Conservation (phyloP, 2,888 invertebrate species). For the Eupithecia exiguata region DNA sequence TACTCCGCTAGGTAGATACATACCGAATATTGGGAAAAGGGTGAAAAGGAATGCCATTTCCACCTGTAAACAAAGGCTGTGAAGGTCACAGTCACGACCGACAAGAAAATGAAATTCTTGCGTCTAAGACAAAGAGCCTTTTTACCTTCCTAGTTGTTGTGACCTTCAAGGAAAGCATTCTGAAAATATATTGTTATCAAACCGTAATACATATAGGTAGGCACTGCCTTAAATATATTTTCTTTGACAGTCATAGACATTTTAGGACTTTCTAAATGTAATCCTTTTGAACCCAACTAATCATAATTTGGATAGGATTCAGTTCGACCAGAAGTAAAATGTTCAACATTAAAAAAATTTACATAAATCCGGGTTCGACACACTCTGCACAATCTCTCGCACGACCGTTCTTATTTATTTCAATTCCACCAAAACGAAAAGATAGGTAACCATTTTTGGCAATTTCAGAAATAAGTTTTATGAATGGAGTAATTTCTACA, state of each 20-base stretch:
- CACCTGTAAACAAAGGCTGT: conserved; percentile 18
- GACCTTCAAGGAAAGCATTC: neutral
- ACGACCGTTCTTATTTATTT: neutral
- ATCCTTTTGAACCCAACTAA: neutral
- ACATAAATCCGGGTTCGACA: neutral
- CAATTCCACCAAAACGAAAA: neutral
- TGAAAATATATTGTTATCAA: neutral
- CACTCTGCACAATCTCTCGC: neutral
- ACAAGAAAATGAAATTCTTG: conserved; percentile 24
- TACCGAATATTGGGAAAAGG: conserved; percentile 3
- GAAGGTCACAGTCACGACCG: conserved; percentile 14
- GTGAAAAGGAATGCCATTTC: conserved; percentile 18
- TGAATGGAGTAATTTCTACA: neutral
- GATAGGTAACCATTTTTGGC: neutral
- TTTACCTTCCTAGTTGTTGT: neutral
- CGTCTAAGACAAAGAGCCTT: neutral
- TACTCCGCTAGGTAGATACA: neutral
- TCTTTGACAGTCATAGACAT: neutral
- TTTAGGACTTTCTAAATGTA: neutral
- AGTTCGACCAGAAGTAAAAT: neutral
- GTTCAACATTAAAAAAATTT: neutral
- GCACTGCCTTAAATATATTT: neutral
- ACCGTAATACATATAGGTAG: neutral
- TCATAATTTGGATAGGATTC: neutral
- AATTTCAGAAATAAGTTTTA: neutral